A percentile compares a stretch with the other conserved stretches of the same genome.
Evolutionary conservation across 2,113 vertebrate species (phyloP).

Genomic region (Paradoxurus hermaphroditus): DNA sequence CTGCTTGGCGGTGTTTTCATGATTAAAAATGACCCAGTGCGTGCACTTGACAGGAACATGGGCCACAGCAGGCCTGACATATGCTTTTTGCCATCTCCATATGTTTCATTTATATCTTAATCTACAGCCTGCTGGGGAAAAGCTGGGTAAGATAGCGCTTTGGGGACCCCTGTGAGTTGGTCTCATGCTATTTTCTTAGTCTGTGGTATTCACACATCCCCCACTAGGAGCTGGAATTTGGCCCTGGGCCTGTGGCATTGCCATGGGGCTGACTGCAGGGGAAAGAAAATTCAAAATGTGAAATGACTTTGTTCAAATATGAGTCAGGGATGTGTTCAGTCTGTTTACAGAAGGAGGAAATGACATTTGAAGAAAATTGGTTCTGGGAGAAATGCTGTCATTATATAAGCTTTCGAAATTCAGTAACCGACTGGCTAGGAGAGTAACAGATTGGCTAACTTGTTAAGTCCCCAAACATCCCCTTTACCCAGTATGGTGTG

Average conservation of each 20-base stretch:
- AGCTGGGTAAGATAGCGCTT: not conserved
- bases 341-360: conserved; percentile 59
- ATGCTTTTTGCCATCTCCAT: conserved; percentile 54
- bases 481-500: not conserved
- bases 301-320: conserved; percentile 65
- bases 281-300: conserved; percentile 60
- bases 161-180: conserved; percentile 17
- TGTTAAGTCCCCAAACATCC: not conserved
- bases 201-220: conserved; percentile 50
- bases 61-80: conserved; percentile 26
- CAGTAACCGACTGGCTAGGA: not conserved
- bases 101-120: conserved; percentile 59
- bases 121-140: conserved; percentile 28
- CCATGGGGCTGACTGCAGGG: conserved; percentile 38
- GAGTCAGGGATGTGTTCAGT: conserved; percentile 54
- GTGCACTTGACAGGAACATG: not conserved
- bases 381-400: conserved; percentile 52
- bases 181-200: conserved; percentile 43
- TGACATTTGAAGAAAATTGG: conserved; percentile 60
- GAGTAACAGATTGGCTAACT: not conserved
- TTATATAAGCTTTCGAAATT: conserved; percentile 47
- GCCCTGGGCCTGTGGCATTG: conserved; percentile 21
- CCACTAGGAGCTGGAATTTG: conserved; percentile 36
- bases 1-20: conserved; percentile 37
- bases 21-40: conserved; percentile 55